Percentiles rank a stretch among this genome's conserved stretches.
phyloP scores from a whole-genome alignment of 92 coral and sea anemone genomes.

The Epizoanthus illoricatus region DNA sequence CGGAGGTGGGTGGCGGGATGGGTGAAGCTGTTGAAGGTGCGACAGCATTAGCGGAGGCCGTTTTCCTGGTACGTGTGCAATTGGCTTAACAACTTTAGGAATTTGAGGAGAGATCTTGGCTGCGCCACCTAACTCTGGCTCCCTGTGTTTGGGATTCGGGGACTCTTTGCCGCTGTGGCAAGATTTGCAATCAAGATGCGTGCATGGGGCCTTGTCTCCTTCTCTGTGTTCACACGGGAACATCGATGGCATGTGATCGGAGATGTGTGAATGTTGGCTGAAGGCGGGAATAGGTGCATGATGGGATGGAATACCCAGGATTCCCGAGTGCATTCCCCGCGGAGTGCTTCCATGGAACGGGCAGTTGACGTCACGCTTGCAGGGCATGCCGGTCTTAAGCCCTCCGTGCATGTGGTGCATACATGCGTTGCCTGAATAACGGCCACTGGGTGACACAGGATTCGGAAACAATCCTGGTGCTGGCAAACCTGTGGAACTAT shows the following conservation, averaged over 20 bases:
- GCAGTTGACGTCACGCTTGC: slow-evolving; percentile 93
- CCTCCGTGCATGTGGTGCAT: slow-evolving; percentile 83
- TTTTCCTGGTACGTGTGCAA: slow-evolving; percentile 92
- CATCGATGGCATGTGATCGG: slow-evolving; percentile 70
- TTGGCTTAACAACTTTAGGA: slow-evolving; percentile 86
- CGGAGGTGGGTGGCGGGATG: slow-evolving; percentile 59
- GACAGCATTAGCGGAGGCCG: slow-evolving; percentile 87
- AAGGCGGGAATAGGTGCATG: slow-evolving; percentile 56
- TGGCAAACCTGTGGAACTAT: slow-evolving; percentile 63
- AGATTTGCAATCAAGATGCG: slow-evolving; percentile 62
- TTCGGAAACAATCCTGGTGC: slow-evolving; percentile 67
- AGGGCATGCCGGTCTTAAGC: slow-evolving; percentile 70
- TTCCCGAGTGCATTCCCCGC: slow-evolving; percentile 69
- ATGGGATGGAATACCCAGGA: slow-evolving; percentile 54
- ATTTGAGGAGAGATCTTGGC: slow-evolving; percentile 66
- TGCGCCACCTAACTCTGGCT: slow-evolving; percentile 38
- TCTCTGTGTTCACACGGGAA: slow-evolving; percentile 76
- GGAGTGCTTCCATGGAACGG: slow-evolving; percentile 93
- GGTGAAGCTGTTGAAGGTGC: slow-evolving; percentile 79
- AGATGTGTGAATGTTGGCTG: slow-evolving; percentile 61
- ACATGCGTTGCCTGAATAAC: slow-evolving; percentile 73
- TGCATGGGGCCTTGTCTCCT: slow-evolving; percentile 61
- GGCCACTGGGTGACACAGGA: slow-evolving; percentile 64
- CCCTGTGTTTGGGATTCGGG: slow-evolving; percentile 64
- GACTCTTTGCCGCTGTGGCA: slow-evolving; percentile 61